Evolutionary conservation across 2,888 invertebrate species (phyloP).

Genomic region (Lycaena phlaeas): DNA sequence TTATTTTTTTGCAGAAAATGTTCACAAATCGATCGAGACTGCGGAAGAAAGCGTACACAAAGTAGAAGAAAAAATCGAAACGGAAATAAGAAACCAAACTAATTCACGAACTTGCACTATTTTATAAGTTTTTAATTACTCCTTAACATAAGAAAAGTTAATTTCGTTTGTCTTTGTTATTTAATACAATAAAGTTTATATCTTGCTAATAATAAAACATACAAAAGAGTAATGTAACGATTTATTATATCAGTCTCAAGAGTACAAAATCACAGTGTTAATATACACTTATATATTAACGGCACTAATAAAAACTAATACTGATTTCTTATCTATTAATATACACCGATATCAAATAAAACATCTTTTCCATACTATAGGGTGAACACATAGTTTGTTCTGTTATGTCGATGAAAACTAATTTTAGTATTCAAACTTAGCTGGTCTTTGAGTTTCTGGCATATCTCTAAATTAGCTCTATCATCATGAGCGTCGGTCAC

Average conservation of each 20-base stretch:
- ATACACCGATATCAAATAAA: too few relatives aligned
- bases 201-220: constrained; percentile 4
- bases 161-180: constrained; percentile 25
- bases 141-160: constrained; percentile 18
- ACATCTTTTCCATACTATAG: constrained; percentile 43
- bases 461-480: constrained; percentile 84
- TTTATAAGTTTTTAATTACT: constrained; percentile 36
- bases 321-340: too few relatives aligned
- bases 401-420: constrained; percentile 81
- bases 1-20: constrained; percentile 50
- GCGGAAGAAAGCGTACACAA: constrained; percentile 55
- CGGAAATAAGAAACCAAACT: constrained; percentile 60
- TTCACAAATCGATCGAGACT: constrained; percentile 54
- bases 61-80: constrained; percentile 56
- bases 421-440: constrained; percentile 67
- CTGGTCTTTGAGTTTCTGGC: constrained; percentile 83
- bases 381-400: constrained; percentile 74
- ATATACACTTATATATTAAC: too few relatives aligned
- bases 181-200: constrained; percentile 26
- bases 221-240: background rate
- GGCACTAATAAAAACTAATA: too few relatives aligned
- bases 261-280: background rate
- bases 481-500: constrained; percentile 63
- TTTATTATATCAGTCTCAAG: background rate
- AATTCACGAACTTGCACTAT: constrained; percentile 63